These are phyloP conservation scores for Hippoglossus stenolepis DNA, from an alignment of 2,113 vertebrate genomes.

Conservation along the genomic window DNA sequence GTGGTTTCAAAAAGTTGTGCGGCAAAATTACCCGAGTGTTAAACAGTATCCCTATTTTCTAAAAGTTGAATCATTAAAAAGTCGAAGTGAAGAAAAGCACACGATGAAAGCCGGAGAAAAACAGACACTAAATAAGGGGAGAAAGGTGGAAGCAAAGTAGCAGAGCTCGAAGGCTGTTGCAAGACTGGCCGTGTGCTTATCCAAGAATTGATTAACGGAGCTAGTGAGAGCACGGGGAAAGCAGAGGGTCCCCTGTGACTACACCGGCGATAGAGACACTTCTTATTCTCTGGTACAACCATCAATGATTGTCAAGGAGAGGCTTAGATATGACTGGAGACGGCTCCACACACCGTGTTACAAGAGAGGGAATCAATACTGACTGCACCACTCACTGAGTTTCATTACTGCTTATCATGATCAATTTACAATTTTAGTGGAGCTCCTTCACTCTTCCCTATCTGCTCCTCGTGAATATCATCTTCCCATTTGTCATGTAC, in stretches of 20 bases:
- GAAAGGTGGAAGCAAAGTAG: background rate
- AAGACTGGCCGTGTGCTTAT: conserved; percentile 19
- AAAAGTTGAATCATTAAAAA: conserved; percentile 23
- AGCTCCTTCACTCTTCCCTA: background rate
- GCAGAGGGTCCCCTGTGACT: conserved; percentile 45
- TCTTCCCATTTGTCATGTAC: background rate
- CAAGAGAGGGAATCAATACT: conserved; percentile 63
- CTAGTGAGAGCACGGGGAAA: conserved; percentile 28
- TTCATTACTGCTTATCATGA: conserved; percentile 51
- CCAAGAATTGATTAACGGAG: conserved; percentile 65
- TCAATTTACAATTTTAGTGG: conserved; percentile 13
- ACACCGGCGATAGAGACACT: conserved; percentile 17
- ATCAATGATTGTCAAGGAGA: conserved; percentile 41
- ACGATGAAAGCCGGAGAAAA: background rate
- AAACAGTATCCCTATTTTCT: background rate
- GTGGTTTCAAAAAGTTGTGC: background rate
- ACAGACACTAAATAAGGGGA: background rate
- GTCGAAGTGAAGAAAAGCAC: background rate
- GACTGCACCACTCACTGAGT: conserved; percentile 32
- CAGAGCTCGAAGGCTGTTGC: background rate
- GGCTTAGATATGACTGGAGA: conserved; percentile 32
- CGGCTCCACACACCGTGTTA: conserved; percentile 16
- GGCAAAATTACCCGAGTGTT: background rate
- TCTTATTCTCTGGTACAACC: conserved; percentile 14
- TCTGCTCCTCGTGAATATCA: conserved; percentile 6